Percentiles rank a stretch among this genome's conserved stretches.
These are phyloP conservation scores for Galerucella pusilla DNA, from an alignment of 2,888 invertebrate species.

Conservation along the genomic window DNA sequence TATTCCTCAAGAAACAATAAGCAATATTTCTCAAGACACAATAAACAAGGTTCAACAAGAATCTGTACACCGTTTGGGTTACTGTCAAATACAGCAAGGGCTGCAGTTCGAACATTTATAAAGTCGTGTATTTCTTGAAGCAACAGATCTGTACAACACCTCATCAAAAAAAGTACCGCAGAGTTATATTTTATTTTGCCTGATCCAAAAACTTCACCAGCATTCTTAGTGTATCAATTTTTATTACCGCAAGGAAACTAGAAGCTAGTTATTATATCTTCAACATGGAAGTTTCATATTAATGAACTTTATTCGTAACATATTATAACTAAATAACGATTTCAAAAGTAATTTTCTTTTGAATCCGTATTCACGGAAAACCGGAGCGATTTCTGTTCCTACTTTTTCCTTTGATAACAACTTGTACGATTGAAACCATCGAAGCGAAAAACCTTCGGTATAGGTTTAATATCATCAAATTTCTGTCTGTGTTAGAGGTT, in stretches of 20 bases:
- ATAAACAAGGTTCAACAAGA: too few relatives aligned
- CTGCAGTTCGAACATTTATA: too few relatives aligned
- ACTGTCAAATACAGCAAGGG: too few relatives aligned
- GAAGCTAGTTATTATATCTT: neutral
- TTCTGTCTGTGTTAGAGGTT: neutral
- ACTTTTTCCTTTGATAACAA: conserved; percentile 10
- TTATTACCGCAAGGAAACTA: neutral
- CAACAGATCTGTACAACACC: too few relatives aligned
- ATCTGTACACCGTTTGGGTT: too few relatives aligned
- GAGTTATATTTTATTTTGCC: too few relatives aligned
- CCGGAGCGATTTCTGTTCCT: neutral
- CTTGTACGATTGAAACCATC: conserved; percentile 13
- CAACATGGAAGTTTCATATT: neutral
- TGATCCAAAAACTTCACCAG: too few relatives aligned
- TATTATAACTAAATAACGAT: neutral
- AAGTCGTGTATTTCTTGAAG: too few relatives aligned
- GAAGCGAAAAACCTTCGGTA: conserved; percentile 9
- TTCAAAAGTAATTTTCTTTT: neutral
- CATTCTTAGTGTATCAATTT: neutral
- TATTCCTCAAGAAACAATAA: too few relatives aligned
- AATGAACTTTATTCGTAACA: neutral
- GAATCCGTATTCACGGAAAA: neutral
- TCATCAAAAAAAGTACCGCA: too few relatives aligned
- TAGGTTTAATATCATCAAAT: conserved; percentile 16
- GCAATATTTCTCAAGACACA: too few relatives aligned